Evolutionary conservation across 2,113 vertebrate species (phyloP), one percentile per base, ranked within the genome.

Genomic region (Sander vitreus): DNA sequence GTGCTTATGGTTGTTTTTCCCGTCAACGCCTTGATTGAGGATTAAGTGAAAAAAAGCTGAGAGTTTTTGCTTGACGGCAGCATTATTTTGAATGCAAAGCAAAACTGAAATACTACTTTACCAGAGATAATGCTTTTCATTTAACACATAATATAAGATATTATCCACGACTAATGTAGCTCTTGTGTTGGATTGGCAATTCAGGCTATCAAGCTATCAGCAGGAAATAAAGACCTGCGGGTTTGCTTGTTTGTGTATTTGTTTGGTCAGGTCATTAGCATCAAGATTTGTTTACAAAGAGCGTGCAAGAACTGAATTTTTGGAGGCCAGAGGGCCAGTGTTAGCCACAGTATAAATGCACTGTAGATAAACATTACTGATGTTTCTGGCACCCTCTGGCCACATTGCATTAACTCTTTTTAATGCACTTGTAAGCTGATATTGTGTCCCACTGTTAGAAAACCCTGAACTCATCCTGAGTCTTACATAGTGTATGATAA

Each of bases 181-280:
- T 66, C 11, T 19, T 47, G 2, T 54, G 43, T n/a, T 53, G 0
- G 69, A 18, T 55, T 18, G 14, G 23, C 55, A 65, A 30, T 30
- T 55, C 9, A 51, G 23, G 51, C 51, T 50, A 67, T 50, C 45
- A 74, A 16, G 25, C 43, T 36, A 57, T 60, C 62, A 57, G 71
- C 47, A 60, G 78, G 14, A 59, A 30, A 74, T 57, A 55, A 62
- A 69, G 53, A 70, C 54, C 45, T n/a, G 58, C 58, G 73, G 48
- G 48, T 74, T 45, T 59, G 15, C 19, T 30, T 33, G 15, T 80
- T 80, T 78, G 55, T 83, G 60, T 63, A 25, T 76, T 76, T 80
- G 58, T 85, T 80, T 54, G 27, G 11, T 51, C 12, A 33, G 68
- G 33, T 65, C 47, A 80, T 77, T 80, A 70, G 64, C 59, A 33